Percentiles rank a stretch among this genome's conserved stretches.
phyloP scores from a whole-genome alignment of 2,888 invertebrate genomes.

The Apodemia zela region DNA sequence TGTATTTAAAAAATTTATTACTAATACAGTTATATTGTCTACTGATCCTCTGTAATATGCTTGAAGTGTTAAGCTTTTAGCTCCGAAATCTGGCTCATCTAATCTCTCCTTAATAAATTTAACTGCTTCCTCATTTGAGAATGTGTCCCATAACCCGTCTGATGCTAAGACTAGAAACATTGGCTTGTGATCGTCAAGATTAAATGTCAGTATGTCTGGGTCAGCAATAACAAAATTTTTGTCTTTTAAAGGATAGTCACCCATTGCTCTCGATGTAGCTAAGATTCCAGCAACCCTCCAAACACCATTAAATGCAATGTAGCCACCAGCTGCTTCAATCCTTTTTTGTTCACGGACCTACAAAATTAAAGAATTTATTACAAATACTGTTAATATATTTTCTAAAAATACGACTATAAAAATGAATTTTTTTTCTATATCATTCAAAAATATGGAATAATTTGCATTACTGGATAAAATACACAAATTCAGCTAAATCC shows the following conservation, averaged over 20 bases:
- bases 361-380: slow-evolving; percentile 31
- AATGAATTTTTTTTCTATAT: too few relatives aligned
- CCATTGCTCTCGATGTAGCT: slow-evolving; percentile 96
- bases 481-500: too few relatives aligned
- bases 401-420: too few relatives aligned
- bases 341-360: slow-evolving; percentile 93
- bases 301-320: slow-evolving; percentile 96
- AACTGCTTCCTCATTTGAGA: slow-evolving; percentile 96
- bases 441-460: too few relatives aligned
- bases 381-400: neutral
- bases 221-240: slow-evolving; percentile 96
- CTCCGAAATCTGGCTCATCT: slow-evolving; percentile 92
- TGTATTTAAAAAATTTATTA: slow-evolving; percentile 88
- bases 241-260: slow-evolving; percentile 97
- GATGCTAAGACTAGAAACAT: slow-evolving; percentile 95
- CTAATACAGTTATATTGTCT: slow-evolving; percentile 96
- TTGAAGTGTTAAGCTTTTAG: slow-evolving; percentile 93
- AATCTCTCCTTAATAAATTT: slow-evolving; percentile 92
- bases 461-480: neutral
- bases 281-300: slow-evolving; percentile 97
- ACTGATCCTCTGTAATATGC: slow-evolving; percentile 95
- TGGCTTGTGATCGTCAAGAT: slow-evolving; percentile 91
- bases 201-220: slow-evolving; percentile 96
- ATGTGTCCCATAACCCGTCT: slow-evolving; percentile 98
- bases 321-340: slow-evolving; percentile 97